Conservation (phyloP, 1,140 invertebrate genomes). For the Tetragonula clypearis region DNA sequence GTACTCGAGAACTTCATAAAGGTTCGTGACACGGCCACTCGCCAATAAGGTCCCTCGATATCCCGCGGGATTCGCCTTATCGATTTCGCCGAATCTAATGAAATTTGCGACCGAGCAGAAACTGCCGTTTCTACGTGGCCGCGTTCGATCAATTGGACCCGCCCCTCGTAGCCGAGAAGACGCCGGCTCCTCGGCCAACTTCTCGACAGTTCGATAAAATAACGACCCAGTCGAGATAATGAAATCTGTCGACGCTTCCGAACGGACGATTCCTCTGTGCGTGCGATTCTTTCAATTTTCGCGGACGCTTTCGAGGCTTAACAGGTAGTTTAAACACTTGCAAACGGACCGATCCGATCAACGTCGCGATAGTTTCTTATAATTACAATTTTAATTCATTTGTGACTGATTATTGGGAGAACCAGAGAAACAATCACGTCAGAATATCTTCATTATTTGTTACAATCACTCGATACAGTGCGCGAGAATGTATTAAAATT, state of each 20-base stretch:
- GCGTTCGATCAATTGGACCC: not conserved
- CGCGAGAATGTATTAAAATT: too few species aligned
- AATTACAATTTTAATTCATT: not conserved
- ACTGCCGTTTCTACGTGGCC: slow-evolving; percentile 17
- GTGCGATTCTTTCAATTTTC: not conserved
- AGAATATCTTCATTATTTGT: too few species aligned
- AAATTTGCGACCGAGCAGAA: slow-evolving; percentile 35
- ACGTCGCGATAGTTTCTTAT: not conserved
- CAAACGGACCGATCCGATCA: not conserved
- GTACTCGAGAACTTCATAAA: slow-evolving; percentile 50
- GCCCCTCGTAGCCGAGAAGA: too few species aligned
- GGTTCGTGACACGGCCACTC: slow-evolving; percentile 45
- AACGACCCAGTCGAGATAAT: not conserved
- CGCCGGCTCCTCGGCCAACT: not conserved
- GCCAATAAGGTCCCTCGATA: slow-evolving; percentile 48
- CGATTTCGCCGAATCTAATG: slow-evolving; percentile 55
- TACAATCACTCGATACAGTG: too few species aligned
- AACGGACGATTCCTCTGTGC: not conserved
- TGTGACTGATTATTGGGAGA: too few species aligned
- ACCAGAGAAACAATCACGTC: too few species aligned
- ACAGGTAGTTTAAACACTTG: not conserved
- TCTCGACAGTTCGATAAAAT: not conserved
- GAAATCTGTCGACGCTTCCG: not conserved
- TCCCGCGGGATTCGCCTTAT: slow-evolving; percentile 46
- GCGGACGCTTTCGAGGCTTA: not conserved